Evolutionary conservation across 2,888 invertebrate species (phyloP), one percentile per base, ranked within the genome.

Genomic region (Rhaphigaster nebulosa): DNA sequence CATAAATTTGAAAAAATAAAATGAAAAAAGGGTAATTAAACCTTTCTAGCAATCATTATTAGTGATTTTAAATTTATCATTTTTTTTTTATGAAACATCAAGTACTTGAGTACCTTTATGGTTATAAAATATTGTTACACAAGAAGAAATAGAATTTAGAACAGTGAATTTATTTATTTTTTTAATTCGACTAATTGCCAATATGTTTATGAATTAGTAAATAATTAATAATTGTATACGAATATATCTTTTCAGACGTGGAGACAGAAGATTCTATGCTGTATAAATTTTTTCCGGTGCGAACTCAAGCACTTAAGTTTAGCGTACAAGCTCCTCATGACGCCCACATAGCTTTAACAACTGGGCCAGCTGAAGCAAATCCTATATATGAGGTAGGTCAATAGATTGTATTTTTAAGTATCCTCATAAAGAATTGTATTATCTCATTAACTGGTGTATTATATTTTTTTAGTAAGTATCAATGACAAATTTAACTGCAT

Each of bases 261-360:
- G 94, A 95, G 93, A 97, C 97, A 92, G 96, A 96, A 93, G 97
- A 98, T 93, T 96, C 96, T 93, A 95, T 97, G 93, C 96, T 97
- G 93, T 98, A 98, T 94, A 95, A 95, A 92, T 98, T 97, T 95
- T 96, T 96, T 93, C 97, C 97, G 50, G 95, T 96, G 90, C 94
- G 95, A 29, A 95, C 95, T 92, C 96, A 96, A 6, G 95, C 96
- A 90, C 94, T 97, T 90, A 96, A 96, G 93, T 98, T 98, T 94
- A 96, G 96, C 93, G 96, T 98, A 10, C 96, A 96, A 92, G 95
- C 98, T 0, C 93, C 96, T 1, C 96, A 98, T 93, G 98, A 98
- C 94, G 98, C 97, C 20, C 98, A 98, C 93, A 93, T 98, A 92
- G 97, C 97, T 0, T 95, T 98, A 23, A 96, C 97, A 23, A 94